Evolutionary conservation across 2,797 vertebrate species (phyloP).

Genomic region (Gallinago solitaria): DNA sequence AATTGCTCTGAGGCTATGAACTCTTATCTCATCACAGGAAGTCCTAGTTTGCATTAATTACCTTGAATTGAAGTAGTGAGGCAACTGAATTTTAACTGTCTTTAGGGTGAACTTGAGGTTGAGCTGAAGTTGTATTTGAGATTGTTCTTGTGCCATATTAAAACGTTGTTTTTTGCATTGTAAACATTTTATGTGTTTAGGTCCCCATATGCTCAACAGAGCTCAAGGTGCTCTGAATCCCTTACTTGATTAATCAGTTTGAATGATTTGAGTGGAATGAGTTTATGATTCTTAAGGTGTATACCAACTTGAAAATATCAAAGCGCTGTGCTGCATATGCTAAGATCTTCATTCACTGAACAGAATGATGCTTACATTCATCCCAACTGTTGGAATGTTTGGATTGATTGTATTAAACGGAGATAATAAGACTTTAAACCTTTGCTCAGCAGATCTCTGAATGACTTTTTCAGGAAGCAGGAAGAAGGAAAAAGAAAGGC

Average conservation of each 20-base stretch:
- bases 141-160: neutral
- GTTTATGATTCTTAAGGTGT: neutral
- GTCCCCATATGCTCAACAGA: neutral
- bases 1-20: constrained; percentile 21
- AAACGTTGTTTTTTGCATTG: neutral
- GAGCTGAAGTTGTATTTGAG: neutral
- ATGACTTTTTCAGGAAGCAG: constrained; percentile 81
- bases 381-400: neutral
- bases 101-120: constrained; percentile 39
- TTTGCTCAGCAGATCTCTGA: neutral
- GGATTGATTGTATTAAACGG: neutral
- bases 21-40: constrained; percentile 38
- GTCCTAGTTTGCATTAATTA: constrained; percentile 43
- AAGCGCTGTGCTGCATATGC: neutral
- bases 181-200: neutral
- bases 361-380: neutral
- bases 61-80: constrained; percentile 10
- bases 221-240: neutral
- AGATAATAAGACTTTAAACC: neutral
- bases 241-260: neutral
- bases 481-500: constrained; percentile 95
- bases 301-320: neutral
- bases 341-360: neutral
- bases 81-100: neutral
- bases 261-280: neutral